Evolutionary conservation across 2,113 vertebrate species (phyloP).

Genomic region (Brachypteracias leptosomus): DNA sequence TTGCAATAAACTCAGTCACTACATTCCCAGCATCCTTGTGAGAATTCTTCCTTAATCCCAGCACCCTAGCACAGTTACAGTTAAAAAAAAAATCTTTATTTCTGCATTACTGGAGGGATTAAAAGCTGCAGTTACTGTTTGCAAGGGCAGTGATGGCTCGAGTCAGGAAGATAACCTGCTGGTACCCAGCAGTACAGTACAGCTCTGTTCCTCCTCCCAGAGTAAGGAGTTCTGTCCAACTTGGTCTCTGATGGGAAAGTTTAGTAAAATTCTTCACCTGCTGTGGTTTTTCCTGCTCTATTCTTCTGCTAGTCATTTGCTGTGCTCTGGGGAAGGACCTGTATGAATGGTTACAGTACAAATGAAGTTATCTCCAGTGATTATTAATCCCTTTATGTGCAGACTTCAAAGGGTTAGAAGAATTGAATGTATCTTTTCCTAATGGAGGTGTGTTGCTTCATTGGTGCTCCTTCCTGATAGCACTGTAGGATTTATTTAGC

Average conservation of each 20-base stretch:
- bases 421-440: background rate
- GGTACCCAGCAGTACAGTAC: accelerated
- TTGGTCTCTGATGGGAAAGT: background rate
- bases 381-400: background rate
- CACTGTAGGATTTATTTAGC: background rate
- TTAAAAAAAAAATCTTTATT: background rate
- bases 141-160: background rate
- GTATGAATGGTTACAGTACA: background rate
- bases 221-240: background rate
- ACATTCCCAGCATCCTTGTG: background rate
- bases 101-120: background rate
- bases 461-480: background rate
- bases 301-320: background rate
- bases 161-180: too few relatives aligned
- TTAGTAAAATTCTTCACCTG: background rate
- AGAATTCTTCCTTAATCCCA: background rate
- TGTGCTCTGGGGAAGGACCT: background rate
- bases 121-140: background rate
- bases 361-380: background rate
- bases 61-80: background rate
- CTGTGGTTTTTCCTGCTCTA: background rate
- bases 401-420: background rate
- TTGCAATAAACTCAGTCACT: background rate
- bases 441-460: background rate
- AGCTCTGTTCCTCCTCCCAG: background rate